phyloP scores from a whole-genome alignment of 2,797 vertebrate genomes.

The Acanthiza pusilla region DNA sequence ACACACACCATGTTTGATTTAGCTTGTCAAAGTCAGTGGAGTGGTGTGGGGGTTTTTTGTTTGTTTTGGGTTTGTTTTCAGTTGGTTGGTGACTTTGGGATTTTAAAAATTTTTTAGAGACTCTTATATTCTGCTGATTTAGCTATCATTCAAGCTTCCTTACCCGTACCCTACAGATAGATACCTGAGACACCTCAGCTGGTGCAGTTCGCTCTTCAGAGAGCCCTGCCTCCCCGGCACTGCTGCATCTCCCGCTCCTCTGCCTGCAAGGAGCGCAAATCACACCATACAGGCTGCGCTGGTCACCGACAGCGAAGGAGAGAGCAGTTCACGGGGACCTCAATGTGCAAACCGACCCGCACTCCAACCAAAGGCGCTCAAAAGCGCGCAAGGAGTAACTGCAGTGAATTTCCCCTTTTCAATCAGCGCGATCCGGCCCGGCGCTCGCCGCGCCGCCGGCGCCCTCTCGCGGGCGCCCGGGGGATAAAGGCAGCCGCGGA shows the following conservation, averaged over 20 bases:
- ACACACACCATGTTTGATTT: background rate
- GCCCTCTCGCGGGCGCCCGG: background rate
- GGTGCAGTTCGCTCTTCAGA: background rate
- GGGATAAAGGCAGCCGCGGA: fast-evolving
- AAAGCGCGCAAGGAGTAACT: fast-evolving
- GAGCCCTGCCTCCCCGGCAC: fast-evolving
- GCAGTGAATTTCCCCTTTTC: fast-evolving
- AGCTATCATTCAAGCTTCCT: background rate
- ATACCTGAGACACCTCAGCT: background rate
- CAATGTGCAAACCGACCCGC: background rate
- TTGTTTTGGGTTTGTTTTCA: too few relatives aligned
- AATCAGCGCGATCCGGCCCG: fast-evolving
- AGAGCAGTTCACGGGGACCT: too few relatives aligned
- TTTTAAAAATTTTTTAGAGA: background rate
- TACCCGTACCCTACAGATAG: background rate
- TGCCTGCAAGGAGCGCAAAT: background rate
- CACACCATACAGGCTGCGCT: fast-evolving
- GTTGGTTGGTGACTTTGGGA: background rate
- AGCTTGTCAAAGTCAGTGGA: background rate
- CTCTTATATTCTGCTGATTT: background rate
- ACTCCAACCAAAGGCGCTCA: background rate
- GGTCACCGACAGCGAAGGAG: fast-evolving
- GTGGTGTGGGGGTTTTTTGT: fast-evolving
- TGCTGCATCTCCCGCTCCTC: too few relatives aligned
- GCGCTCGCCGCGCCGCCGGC: background rate